These are phyloP conservation scores for Heliothis subflexa DNA, from an alignment of 1,140 invertebrate species.

Conservation along the genomic window DNA sequence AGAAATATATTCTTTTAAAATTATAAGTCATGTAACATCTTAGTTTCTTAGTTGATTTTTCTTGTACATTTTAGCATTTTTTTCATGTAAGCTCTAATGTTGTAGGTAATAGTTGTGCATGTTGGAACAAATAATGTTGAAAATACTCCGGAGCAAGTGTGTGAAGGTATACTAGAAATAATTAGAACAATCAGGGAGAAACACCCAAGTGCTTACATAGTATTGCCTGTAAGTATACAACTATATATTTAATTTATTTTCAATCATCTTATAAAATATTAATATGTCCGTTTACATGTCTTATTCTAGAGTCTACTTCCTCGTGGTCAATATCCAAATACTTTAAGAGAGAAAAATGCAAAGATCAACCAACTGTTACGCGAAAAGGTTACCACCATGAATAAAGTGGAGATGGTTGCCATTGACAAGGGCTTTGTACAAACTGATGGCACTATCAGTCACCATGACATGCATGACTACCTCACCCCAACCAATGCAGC, in stretches of 20 bases:
- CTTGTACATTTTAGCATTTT: conserved; percentile 26
- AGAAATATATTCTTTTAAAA: too few species aligned
- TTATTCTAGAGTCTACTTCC: conserved; percentile 92
- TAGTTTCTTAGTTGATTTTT: not conserved
- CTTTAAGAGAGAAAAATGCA: conserved; percentile 90
- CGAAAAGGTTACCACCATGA: conserved; percentile 87
- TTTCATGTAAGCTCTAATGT: conserved; percentile 47
- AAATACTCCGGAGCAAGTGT: conserved; percentile 91
- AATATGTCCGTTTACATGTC: not conserved
- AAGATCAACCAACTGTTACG: conserved; percentile 91
- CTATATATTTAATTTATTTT: not conserved
- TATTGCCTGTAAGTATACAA: conserved; percentile 91
- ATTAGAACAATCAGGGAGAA: conserved; percentile 91
- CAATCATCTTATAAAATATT: conserved; percentile 44
- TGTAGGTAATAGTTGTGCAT: conserved; percentile 93
- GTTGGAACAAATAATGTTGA: conserved; percentile 95
- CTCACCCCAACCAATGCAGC: conserved; percentile 93
- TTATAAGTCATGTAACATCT: not conserved
- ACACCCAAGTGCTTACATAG: conserved; percentile 92
- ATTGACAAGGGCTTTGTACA: conserved; percentile 93
- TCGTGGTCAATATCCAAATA: conserved; percentile 93
- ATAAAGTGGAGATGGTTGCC: conserved; percentile 89
- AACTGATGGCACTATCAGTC: conserved; percentile 92
- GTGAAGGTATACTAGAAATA: conserved; percentile 93
- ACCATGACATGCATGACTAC: conserved; percentile 96